Evolutionary conservation across 2,113 vertebrate genomes (phyloP), one percentile per base, ranked within the genome.

Genomic region (Leptosomus discolor): DNA sequence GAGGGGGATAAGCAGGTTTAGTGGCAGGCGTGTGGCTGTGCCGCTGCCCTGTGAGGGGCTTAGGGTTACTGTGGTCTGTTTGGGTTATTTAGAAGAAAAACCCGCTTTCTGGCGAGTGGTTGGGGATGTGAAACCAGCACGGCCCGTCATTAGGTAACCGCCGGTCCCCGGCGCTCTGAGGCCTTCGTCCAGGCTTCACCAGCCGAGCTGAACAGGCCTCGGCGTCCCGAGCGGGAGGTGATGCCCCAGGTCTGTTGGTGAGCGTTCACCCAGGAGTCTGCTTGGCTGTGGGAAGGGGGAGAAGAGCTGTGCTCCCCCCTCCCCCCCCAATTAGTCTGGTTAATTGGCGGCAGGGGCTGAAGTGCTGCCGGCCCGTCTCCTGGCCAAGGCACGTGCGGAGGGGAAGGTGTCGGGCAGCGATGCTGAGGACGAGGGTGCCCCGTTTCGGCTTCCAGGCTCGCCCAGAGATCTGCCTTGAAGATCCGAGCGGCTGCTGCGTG

Each of bases 281-380:
- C 41, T 32, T 30, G 16, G 9, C 26, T n/a, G 15, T 24, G 36
- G 71, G 64, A n/a, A 46, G 27, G 23, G 48, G 45, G 18, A 21
- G 5, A 41, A 6, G 12, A 22, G 15, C 21, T 0, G 3, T 19
- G 37, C 4, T 54, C 27, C 5, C 21, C 21, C 19, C 21, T 14
- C 1, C 9, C 15, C 4, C 46, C 2, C 0, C 11, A 17, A 0
- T 46, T 13, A 36, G 5, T 13, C 6, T 5, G 23, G 8, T 17
- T 4, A 2, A 1, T 24, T 18, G 16, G 19, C 29, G 1, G 0
- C 0, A 0, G 2, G 34, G 70, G 46, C 46, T 9, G 68, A 5
- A 37, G 5, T 3, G 1, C 63, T 24, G 89, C 5, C 1, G 0
- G 11, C 5, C 8, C 15, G 37, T 15, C 53, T 45, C 6, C 30